Base-by-base conservation (phyloP, 2,888 invertebrate genomes). In the Candidula unifasciata region DNA sequence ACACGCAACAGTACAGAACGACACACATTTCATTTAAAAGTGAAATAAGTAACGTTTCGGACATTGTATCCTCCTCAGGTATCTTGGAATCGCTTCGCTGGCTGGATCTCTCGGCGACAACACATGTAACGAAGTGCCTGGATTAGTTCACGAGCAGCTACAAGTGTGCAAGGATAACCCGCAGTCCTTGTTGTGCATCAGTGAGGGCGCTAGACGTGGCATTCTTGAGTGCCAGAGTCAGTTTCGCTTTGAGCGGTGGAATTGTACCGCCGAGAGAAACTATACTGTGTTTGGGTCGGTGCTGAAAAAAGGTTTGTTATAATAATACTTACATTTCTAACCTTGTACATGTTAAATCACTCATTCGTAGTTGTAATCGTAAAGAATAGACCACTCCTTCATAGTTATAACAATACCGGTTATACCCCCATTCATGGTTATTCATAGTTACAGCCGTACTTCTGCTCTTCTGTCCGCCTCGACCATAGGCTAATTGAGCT, bases 181-280 rank as follows among this genome's bases (percentile, higher is more conserved):
- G 0, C 93, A 94, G 89, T 94, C 95, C 66, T 94, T 95, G 85
- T 92, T 93, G 74, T 94, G 94, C 86, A 95, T 95, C 77, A 94
- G 94, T 24, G 93, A 94, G 69, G 95, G 95, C 18, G 95, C 95
- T 3, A 90, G 94, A 57, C 92, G 94, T 66, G 95, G 95, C 52
- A 95, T 95, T 85, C 90, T 92, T 57, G 95, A 95, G 89, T 95
- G 95, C 88, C 95, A 95, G 89, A 92, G 93, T 82, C 95, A 95
- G 91, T 95, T 95, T 91, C 92, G 93, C 80, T 93, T 94, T 89
- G 95, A 95, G 89, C 91, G 95, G 21, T 95, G 95, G 95, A 95
- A 95, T 91, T 95, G 95, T 88, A 94, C 94, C 3, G 91, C 92
- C 0, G 86, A 87, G 77, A 86, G 84, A 84, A 92, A 89, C 82